A percentile compares a stretch with the other conserved stretches of the same genome.
These are phyloP conservation scores for Colistium nudipinnis DNA, from an alignment of 2,113 vertebrate species.

Conservation along the genomic window DNA sequence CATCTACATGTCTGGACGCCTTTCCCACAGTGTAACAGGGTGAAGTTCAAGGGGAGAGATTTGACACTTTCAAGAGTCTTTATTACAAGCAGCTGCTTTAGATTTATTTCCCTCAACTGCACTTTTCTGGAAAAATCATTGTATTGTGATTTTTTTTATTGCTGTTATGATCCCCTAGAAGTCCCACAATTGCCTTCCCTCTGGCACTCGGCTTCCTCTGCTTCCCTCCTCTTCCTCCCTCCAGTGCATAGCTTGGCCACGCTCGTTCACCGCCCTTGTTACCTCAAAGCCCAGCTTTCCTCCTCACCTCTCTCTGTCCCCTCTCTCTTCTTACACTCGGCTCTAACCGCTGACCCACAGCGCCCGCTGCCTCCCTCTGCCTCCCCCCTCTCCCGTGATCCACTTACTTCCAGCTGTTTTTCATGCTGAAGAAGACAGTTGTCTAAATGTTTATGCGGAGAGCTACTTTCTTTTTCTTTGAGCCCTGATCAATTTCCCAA, in stretches of 20 bases:
- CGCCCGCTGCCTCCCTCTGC: slow-evolving; percentile 27
- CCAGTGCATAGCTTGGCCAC: slow-evolving; percentile 53
- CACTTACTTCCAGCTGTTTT: slow-evolving; percentile 83
- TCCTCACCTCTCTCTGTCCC: slow-evolving; percentile 57
- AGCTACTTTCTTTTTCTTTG: slow-evolving; percentile 79
- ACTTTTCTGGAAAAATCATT: slow-evolving; percentile 77
- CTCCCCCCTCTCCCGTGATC: slow-evolving; percentile 60
- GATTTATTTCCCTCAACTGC: slow-evolving; percentile 69
- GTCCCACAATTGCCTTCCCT: slow-evolving; percentile 62
- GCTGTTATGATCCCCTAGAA: slow-evolving; percentile 60
- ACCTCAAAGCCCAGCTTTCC: slow-evolving; percentile 53
- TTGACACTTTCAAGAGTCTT: slow-evolving; percentile 70
- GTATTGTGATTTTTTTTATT: slow-evolving; percentile 73
- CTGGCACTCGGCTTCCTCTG: slow-evolving; percentile 52
- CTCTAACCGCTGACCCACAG: slow-evolving; percentile 68
- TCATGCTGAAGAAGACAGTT: slow-evolving; percentile 83
- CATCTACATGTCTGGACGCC: slow-evolving; percentile 48
- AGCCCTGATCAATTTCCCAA: slow-evolving; percentile 77
- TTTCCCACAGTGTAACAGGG: slow-evolving; percentile 52
- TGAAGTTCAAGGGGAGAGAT: slow-evolving; percentile 46
- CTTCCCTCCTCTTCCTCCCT: slow-evolving; percentile 61
- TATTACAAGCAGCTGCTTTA: slow-evolving; percentile 77
- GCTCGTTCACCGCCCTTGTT: slow-evolving; percentile 47
- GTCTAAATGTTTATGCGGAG: slow-evolving; percentile 84
- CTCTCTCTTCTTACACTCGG: slow-evolving; percentile 66